Conservation (phyloP, 2,797 vertebrate species). For the Megalops cyprinoides region DNA sequence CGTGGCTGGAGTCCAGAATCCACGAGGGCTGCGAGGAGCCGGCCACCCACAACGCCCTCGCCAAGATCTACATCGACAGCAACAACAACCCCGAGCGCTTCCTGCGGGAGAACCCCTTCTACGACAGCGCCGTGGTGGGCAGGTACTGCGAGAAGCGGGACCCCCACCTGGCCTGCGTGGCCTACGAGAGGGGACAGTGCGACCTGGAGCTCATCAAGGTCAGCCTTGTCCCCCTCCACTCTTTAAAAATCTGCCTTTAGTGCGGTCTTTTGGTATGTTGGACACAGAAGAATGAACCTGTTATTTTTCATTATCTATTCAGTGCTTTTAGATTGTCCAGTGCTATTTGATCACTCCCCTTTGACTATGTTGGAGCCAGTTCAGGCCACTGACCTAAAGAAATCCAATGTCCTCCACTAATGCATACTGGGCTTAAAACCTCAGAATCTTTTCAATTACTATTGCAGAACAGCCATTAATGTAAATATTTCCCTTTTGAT, state of each 20-base stretch:
- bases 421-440: too few species aligned
- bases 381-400: too few species aligned
- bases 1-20: slow-evolving; percentile 96
- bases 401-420: too few species aligned
- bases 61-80: slow-evolving; percentile 99
- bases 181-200: slow-evolving; percentile 95
- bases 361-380: too few species aligned
- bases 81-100: slow-evolving; percentile 98
- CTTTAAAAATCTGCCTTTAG: too few species aligned
- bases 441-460: too few species aligned
- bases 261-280: too few species aligned
- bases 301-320: too few species aligned
- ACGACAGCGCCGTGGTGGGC: slow-evolving; percentile 95
- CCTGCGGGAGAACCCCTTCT: slow-evolving; percentile 94
- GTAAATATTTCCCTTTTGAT: not conserved
- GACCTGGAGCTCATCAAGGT: slow-evolving; percentile 97
- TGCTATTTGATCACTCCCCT: too few species aligned
- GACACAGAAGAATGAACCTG: too few species aligned
- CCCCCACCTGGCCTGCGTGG: slow-evolving; percentile 96
- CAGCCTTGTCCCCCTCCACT: slow-evolving; percentile 37
- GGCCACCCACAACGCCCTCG: slow-evolving; percentile 95
- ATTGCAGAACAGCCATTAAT: too few species aligned
- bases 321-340: too few species aligned
- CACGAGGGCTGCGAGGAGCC: slow-evolving; percentile 97
- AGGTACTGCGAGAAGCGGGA: slow-evolving; percentile 99